Base-by-base conservation (phyloP, 1,140 invertebrate genomes). In the Trissolcus basalis region DNA sequence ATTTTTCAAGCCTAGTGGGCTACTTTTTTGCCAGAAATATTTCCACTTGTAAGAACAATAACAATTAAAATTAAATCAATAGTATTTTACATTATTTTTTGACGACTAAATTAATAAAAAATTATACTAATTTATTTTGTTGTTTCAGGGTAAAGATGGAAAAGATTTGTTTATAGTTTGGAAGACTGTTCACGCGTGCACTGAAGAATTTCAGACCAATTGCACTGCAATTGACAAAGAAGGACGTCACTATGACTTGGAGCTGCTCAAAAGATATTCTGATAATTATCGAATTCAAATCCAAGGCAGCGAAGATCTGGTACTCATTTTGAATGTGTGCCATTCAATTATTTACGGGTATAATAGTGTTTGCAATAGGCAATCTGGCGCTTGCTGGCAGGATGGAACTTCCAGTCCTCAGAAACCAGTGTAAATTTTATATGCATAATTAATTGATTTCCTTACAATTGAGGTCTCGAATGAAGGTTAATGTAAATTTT, bases 261-360 rank as follows among this genome's bases (percentile, higher is more conserved):
- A 71, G 65, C 11, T 56, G 7, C 69, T 88, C 15, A 86, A 59
- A 45, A 80, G 60, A 35, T 73, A 61, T 64, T 75, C 80, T 0
- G 68, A 84, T 7, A 89, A 89, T 82, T 87, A 89, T 77, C 45
- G 72, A 43, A 74, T 87, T 45, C 13, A 0, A 27, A 53, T 75
- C 5, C 50, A 65, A 47, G 54, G 12, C 6, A 70, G 47, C 7
- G 47, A 79, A 15, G 78, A 54, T 11, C 47, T 51, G 8, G 43
- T 50, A 15, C 78, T 87, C 19, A 80, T 86, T 65, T 68, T 89
- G 19, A 89, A 89, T 74, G 79, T 89, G 8, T 89, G 87, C 41
- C 84, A 86, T 36, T 78, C 81, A n/a, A 44, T 86, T 4, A 80
- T 87, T 58, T 83, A 75, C 77, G 76, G 77, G 59, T 35, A 65